phyloP scores from a whole-genome alignment of 2,113 vertebrate species.

The Acrocephalus arundinaceus region DNA sequence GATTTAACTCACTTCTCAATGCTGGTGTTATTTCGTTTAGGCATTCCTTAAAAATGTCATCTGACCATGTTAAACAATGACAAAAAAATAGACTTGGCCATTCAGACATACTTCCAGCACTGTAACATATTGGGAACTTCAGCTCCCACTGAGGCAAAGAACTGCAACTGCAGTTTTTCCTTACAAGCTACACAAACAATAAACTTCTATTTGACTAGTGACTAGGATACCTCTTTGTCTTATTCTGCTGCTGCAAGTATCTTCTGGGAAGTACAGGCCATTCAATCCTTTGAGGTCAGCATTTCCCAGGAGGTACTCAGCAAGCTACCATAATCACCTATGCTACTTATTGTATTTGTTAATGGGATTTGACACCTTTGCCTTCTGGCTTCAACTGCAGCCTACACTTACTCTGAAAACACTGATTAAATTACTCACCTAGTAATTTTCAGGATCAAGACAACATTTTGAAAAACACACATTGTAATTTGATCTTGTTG shows the following conservation, averaged over 20 bases:
- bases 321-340: neutral
- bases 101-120: neutral
- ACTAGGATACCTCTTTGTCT: neutral
- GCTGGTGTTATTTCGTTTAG: neutral
- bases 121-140: neutral
- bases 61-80: neutral
- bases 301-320: conserved; percentile 27
- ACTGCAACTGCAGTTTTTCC: neutral
- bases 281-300: neutral
- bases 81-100: neutral
- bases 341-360: conserved; percentile 35
- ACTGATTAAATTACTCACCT: conserved; percentile 46
- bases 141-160: neutral
- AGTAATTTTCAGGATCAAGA: conserved; percentile 44
- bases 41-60: neutral
- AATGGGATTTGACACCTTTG: conserved; percentile 63
- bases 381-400: conserved; percentile 22
- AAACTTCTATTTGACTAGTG: neutral
- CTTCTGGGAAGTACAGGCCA: neutral
- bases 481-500: conserved; percentile 40
- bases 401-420: conserved; percentile 21
- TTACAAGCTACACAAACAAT: neutral
- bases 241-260: neutral
- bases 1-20: neutral
- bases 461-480: conserved; percentile 10